phyloP scores from a whole-genome alignment of 2,888 invertebrate genomes.

The Agriopis marginaria region DNA sequence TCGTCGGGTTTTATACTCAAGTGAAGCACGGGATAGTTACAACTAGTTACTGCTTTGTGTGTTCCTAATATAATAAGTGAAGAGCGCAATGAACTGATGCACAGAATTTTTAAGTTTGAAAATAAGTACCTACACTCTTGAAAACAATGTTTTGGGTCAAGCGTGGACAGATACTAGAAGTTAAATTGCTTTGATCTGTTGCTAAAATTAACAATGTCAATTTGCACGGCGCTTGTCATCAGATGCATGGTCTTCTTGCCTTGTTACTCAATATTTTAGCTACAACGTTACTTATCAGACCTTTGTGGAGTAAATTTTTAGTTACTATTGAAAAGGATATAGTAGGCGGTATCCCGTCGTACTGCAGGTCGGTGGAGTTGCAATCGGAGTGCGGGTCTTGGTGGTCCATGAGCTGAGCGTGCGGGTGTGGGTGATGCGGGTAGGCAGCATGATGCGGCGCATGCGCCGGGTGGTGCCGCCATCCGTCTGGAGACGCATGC shows the following conservation, averaged over 20 bases:
- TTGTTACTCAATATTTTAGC: neutral
- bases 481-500: constrained; percentile 93
- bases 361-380: constrained; percentile 96
- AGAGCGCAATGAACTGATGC: too few relatives aligned
- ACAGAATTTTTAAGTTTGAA: too few relatives aligned
- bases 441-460: constrained; percentile 92
- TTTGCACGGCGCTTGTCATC: neutral
- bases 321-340: constrained; percentile 94
- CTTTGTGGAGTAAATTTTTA: too few relatives aligned
- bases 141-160: too few relatives aligned
- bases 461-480: constrained; percentile 90
- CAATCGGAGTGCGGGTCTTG: constrained; percentile 96
- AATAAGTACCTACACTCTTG: too few relatives aligned
- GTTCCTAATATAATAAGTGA: too few relatives aligned
- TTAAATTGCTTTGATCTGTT: too few relatives aligned
- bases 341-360: constrained; percentile 97
- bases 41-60: too few relatives aligned
- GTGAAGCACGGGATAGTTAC: too few relatives aligned
- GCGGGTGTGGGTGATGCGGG: constrained; percentile 89
- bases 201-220: neutral
- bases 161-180: too few relatives aligned
- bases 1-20: neutral
- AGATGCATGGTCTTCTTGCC: neutral
- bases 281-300: neutral
- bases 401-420: constrained; percentile 88